These are phyloP conservation scores for Phorcus lineatus DNA, from an alignment of 2,888 invertebrate species.

Conservation along the genomic window DNA sequence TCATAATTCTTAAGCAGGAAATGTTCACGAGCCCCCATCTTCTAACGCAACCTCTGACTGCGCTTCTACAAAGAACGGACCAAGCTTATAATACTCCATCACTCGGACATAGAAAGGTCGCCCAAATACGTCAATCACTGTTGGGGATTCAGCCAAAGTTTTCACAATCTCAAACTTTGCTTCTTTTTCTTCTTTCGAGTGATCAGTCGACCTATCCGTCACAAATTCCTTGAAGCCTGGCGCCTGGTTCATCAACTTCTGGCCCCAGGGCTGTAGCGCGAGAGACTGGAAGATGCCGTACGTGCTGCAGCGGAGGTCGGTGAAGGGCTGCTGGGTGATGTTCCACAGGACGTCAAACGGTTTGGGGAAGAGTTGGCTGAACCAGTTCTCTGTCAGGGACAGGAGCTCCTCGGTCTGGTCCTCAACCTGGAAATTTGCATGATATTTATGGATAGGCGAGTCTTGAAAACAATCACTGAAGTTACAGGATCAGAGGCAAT, in stretches of 20 bases:
- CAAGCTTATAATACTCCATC: conserved; percentile 84
- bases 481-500: no score
- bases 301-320: conserved; percentile 85
- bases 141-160: conserved; percentile 76
- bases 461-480: no score
- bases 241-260: conserved; percentile 82
- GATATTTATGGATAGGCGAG: no score
- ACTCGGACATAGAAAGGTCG: conserved; percentile 80
- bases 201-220: conserved; percentile 84
- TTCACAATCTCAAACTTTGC: conserved; percentile 84
- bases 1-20: no score
- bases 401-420: conserved; percentile 77
- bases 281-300: conserved; percentile 82
- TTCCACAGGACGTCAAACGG: conserved; percentile 81
- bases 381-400: conserved; percentile 80
- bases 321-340: conserved; percentile 86
- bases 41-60: conserved; percentile 86
- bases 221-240: conserved; percentile 88
- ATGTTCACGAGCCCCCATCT: conserved; percentile 58
- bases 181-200: conserved; percentile 84
- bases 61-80: conserved; percentile 85
- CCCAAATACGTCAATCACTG: conserved; percentile 79
- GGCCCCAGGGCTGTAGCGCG: conserved; percentile 87
- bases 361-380: conserved; percentile 77
- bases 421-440: conserved; percentile 67